Base-by-base conservation (phyloP, 2,797 vertebrate species). In the Typhlichthys subterraneus region DNA sequence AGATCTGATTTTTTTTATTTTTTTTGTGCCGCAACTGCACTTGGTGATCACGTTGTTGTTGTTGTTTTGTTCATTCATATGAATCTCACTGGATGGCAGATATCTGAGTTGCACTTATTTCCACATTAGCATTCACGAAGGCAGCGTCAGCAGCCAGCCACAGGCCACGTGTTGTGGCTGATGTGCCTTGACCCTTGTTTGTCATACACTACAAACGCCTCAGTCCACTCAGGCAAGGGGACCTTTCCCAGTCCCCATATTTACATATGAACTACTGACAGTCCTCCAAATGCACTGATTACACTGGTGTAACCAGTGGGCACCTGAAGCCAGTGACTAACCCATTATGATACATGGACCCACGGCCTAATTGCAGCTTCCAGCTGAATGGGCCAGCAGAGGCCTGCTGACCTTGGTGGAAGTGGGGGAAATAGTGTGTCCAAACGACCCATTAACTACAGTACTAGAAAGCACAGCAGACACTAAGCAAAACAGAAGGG, bases 361-460 rank as follows among this genome's bases (percentile, higher is more conserved):
- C 65, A 63, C 75, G 71, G 77, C 56, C 59, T 88, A 88, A 90
- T 85, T 88, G 82, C 83, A 76, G 88, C 85, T 90, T 80, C 85
- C 84, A 80, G 86, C 82, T 74, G 84, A 86, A 86, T 69, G 76
- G 75, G 82, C 77, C 84, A 81, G 66, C 70, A 67, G 82, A 78
- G 87, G 83, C 82, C 86, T 82, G 67, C 71, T 88, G 85, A 91
- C 90, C 87, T 90, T 89, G 87, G 72, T 69, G 53, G 60, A 71
- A 75, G 72, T 65, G 52, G 58, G 65, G 60, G 51, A 67, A 19
- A 73, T 62, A 65, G 52, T 81, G 75, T 65, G 59, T 75, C 66
- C 54, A 66, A 62, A 61, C 73, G 83, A 82, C 85, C 85, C 72
- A 75, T 75, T 89, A 76, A 10, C 12, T 57, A 42, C 33, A 83